A percentile compares a stretch with the other conserved stretches of the same genome.
phyloP scores from a whole-genome alignment of 2,113 vertebrate genomes.

The Pristiophorus japonicus region DNA sequence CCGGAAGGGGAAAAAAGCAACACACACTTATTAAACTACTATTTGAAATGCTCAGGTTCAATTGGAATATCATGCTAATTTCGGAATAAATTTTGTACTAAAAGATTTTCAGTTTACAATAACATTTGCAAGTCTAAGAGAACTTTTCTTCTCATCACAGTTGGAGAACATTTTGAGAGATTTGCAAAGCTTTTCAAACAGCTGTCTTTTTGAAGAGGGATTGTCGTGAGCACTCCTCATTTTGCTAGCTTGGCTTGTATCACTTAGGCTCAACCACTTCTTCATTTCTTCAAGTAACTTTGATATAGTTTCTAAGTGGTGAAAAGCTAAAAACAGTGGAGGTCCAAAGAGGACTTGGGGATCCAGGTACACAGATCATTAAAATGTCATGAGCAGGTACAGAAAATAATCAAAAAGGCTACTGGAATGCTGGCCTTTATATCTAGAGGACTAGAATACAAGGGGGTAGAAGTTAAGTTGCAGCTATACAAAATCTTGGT shows the following conservation, averaged over 20 bases:
- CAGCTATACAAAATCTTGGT: no score
- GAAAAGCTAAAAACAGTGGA: no score
- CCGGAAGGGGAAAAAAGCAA: background rate
- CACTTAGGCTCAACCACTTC: background rate
- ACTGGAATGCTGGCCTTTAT: no score
- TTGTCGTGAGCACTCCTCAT: background rate
- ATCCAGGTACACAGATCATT: no score
- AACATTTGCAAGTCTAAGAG: background rate
- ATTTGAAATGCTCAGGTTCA: background rate
- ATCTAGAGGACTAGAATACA: no score
- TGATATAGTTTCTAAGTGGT: no score
- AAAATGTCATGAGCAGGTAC: no score
- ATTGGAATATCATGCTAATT: background rate
- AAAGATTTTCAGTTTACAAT: background rate
- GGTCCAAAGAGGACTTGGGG: no score
- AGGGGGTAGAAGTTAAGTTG: no score
- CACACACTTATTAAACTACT: background rate
- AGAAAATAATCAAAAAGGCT: no score
- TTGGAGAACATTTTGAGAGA: background rate
- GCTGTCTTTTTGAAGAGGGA: slow-evolving; percentile 6
- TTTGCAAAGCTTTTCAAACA: background rate
- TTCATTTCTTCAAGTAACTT: background rate
- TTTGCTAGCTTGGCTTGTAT: background rate
- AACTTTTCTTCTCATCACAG: background rate
- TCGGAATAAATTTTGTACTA: background rate